A percentile compares a stretch with the other conserved stretches of the same genome.
Evolutionary conservation across 2,888 invertebrate genomes (phyloP).

Genomic region (Eumerus sabulonum): DNA sequence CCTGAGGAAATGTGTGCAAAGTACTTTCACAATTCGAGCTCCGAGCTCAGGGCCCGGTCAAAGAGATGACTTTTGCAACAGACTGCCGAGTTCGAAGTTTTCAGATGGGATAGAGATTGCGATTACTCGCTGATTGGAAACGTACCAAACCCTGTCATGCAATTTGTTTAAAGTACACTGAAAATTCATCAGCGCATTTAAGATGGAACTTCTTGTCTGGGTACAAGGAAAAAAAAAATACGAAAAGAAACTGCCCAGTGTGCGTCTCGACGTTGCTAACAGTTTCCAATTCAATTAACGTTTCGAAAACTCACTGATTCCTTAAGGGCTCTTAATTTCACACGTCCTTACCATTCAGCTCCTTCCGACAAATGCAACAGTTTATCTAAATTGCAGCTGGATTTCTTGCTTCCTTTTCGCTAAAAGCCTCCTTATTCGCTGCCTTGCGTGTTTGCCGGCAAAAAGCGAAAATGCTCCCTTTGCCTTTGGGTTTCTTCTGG

Average conservation of each 20-base stretch:
- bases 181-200: too few species aligned
- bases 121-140: constrained; percentile 34
- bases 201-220: not conserved
- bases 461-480: constrained; percentile 44
- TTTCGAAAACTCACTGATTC: constrained; percentile 56
- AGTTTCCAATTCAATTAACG: constrained; percentile 63
- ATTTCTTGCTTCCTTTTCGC: constrained; percentile 46
- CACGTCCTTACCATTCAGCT: constrained; percentile 29
- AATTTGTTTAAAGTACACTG: too few species aligned
- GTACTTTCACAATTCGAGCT: constrained; percentile 39
- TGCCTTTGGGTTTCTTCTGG: not conserved
- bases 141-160: too few species aligned
- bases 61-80: not conserved
- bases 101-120: constrained; percentile 6
- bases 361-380: constrained; percentile 67
- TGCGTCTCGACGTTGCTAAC: not conserved
- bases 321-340: constrained; percentile 18
- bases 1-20: constrained; percentile 48
- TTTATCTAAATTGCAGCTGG: constrained; percentile 67
- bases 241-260: not conserved
- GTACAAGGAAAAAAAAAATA: too few species aligned
- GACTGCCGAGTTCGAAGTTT: not conserved
- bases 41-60: constrained; percentile 4
- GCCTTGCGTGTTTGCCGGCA: constrained; percentile 46
- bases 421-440: constrained; percentile 24